Evolutionary conservation across 2,113 vertebrate genomes (phyloP).

Genomic region (Chaetura pelagica): DNA sequence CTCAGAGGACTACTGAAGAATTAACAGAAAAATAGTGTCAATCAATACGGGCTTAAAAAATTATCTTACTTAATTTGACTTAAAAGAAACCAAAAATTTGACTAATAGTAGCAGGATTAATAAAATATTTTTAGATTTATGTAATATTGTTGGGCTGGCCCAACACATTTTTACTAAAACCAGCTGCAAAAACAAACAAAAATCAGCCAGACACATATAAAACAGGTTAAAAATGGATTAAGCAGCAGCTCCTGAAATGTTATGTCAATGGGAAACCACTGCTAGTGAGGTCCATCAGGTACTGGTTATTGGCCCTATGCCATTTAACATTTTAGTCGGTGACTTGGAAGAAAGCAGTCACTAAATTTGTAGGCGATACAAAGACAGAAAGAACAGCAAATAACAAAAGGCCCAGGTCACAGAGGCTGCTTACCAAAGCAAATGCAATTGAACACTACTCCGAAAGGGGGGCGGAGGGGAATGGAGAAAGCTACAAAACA

Average conservation of each 20-base stretch:
- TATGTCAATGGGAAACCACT: background rate
- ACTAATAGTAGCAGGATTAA: background rate
- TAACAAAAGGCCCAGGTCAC: constrained; percentile 10
- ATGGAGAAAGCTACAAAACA: background rate
- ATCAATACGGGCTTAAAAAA: background rate
- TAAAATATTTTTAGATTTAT: background rate
- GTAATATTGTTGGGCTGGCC: background rate
- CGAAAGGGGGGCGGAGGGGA: background rate
- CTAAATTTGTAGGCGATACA: background rate
- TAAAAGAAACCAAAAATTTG: background rate
- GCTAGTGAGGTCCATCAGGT: background rate
- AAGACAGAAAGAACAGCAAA: constrained; percentile 8
- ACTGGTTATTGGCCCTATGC: background rate
- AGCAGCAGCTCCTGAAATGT: background rate
- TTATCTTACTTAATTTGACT: background rate
- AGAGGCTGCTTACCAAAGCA: constrained; percentile 14
- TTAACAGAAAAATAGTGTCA: background rate
- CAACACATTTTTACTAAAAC: background rate
- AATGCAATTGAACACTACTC: constrained; percentile 1
- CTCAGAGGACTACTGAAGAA: background rate
- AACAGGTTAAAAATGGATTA: background rate
- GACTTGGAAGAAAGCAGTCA: background rate
- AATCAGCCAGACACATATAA: background rate
- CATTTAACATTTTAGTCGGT: background rate
- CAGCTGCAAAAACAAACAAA: background rate